A percentile compares a stretch with the other conserved stretches of the same genome.
phyloP scores from a whole-genome alignment of 2,113 vertebrate genomes.

The Lethenteron reissneri region DNA sequence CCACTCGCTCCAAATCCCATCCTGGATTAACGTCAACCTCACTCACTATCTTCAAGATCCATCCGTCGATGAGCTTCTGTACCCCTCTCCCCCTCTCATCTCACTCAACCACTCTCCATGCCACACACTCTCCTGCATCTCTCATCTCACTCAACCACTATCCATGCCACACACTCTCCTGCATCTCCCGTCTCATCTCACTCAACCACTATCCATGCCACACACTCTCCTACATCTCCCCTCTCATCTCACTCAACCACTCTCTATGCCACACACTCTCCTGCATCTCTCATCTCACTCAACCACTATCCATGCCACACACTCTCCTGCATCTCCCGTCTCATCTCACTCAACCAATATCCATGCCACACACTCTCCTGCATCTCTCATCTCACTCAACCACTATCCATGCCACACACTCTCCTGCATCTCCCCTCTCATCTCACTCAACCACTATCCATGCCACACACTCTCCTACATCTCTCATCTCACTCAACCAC shows the following conservation, averaged over 20 bases:
- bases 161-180: neutral
- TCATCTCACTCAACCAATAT: neutral
- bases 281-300: slow-evolving; percentile 7
- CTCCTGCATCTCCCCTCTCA: neutral
- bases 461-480: neutral
- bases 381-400: neutral
- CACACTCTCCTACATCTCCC: neutral
- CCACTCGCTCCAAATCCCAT: too few species aligned
- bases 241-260: neutral
- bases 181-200: neutral
- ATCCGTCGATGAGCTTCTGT: too few species aligned
- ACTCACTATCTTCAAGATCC: too few species aligned
- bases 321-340: slow-evolving; percentile 12
- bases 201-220: neutral
- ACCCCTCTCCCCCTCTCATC: neutral
- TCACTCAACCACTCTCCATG: neutral
- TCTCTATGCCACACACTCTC: neutral
- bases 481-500: neutral
- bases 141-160: neutral
- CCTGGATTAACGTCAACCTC: too few species aligned
- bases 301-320: slow-evolving; percentile 7
- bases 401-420: neutral
- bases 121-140: neutral
- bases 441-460: neutral
- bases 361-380: slow-evolving; percentile 7